phyloP scores from a whole-genome alignment of 1,140 invertebrate species.

The Scaptomyza montana region DNA sequence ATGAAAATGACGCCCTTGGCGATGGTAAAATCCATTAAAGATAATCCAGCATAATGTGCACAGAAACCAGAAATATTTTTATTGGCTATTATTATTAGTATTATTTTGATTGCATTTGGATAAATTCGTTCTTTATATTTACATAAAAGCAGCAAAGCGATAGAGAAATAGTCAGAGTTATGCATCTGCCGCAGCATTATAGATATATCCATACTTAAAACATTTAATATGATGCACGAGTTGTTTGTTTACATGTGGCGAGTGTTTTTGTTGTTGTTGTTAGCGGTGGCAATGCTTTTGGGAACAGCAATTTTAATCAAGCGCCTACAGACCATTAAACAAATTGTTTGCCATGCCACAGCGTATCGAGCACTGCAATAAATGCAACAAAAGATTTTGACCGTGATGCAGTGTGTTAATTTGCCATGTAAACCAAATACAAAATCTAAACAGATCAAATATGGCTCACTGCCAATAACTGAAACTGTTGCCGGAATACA shows the following conservation, averaged over 20 bases:
- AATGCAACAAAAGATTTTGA: slow-evolving; percentile 53
- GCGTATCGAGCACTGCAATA: slow-evolving; percentile 31
- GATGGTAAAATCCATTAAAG: slow-evolving; percentile 17
- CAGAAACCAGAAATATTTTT: slow-evolving; percentile 27
- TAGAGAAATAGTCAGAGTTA: neutral
- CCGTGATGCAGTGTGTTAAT: slow-evolving; percentile 57
- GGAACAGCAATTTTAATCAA: slow-evolving; percentile 54
- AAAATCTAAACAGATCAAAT: slow-evolving; percentile 37
- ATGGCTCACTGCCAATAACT: slow-evolving; percentile 55
- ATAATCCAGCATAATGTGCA: slow-evolving; percentile 38
- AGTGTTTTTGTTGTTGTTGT: slow-evolving; percentile 10
- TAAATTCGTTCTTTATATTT: neutral
- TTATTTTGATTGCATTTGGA: slow-evolving; percentile 26
- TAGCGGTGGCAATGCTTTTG: slow-evolving; percentile 36
- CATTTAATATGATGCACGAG: slow-evolving; percentile 36
- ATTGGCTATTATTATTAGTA: slow-evolving; percentile 30
- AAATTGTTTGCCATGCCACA: slow-evolving; percentile 34
- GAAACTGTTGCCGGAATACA: slow-evolving; percentile 19
- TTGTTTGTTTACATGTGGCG: slow-evolving; percentile 54
- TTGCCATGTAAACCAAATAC: slow-evolving; percentile 54
- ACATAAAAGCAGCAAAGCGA: too few species aligned
- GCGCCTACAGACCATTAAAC: slow-evolving; percentile 17
- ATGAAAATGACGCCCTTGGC: slow-evolving; percentile 52
- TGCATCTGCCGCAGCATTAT: slow-evolving; percentile 35
- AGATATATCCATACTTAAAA: slow-evolving; percentile 54